These are phyloP conservation scores for Meloidogyne exigua DNA, from an alignment of 1,140 invertebrate genomes.

Conservation along the genomic window DNA sequence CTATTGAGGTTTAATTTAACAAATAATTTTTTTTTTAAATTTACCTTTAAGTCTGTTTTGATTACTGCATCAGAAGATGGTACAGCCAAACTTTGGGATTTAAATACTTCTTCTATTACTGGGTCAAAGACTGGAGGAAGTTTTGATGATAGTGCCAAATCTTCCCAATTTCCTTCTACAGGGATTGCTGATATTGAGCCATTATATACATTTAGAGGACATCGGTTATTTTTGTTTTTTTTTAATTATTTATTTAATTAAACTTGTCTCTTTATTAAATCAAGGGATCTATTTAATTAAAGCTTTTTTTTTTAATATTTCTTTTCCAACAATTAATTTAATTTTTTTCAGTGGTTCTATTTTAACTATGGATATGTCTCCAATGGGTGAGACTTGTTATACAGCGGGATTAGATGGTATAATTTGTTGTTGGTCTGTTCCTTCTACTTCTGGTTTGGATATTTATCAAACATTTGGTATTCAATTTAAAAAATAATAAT, in stretches of 20 bases:
- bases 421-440: conserved; percentile 93
- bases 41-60: conserved; percentile 76
- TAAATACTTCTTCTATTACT: conserved; percentile 68
- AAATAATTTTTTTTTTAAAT: neutral
- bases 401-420: conserved; percentile 88
- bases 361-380: conserved; percentile 85
- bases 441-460: conserved; percentile 82
- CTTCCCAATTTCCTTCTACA: neutral
- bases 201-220: conserved; percentile 92
- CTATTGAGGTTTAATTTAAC: conserved; percentile 71
- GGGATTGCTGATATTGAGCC: conserved; percentile 81
- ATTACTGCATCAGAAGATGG: conserved; percentile 98
- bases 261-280: too few species aligned
- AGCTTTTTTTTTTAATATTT: too few species aligned
- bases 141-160: neutral
- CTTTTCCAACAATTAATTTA: too few species aligned
- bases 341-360: conserved; percentile 76
- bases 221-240: conserved; percentile 67
- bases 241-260: neutral
- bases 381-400: conserved; percentile 86
- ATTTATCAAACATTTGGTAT: conserved; percentile 87
- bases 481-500: neutral
- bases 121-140: conserved; percentile 19
- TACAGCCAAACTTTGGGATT: conserved; percentile 96
- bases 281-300: too few species aligned